phyloP scores from a whole-genome alignment of 2,888 invertebrate species.

The Ornithoptera alexandrae region DNA sequence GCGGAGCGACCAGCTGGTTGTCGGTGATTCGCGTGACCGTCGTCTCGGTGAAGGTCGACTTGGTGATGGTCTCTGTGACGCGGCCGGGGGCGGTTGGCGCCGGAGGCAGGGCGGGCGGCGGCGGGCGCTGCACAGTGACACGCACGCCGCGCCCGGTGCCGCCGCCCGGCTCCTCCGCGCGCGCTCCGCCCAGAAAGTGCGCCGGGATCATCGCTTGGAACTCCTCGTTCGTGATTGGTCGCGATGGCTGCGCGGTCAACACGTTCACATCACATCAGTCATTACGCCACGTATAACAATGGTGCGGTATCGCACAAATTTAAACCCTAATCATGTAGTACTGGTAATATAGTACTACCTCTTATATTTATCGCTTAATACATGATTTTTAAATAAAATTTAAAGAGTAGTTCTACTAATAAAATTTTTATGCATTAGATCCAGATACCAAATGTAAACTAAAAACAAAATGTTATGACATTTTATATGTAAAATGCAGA shows the following conservation, averaged over 20 bases:
- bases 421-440: constrained; percentile 1
- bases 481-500: too few relatives aligned
- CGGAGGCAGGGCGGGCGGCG: constrained; percentile 85
- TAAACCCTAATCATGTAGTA: too few relatives aligned
- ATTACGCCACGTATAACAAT: constrained; percentile 17
- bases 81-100: constrained; percentile 90
- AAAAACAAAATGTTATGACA: too few relatives aligned
- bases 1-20: constrained; percentile 91
- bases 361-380: too few relatives aligned
- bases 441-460: constrained; percentile 19
- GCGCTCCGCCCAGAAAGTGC: constrained; percentile 85
- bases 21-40: constrained; percentile 96
- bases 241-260: constrained; percentile 82
- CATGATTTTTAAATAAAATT: neutral
- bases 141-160: constrained; percentile 57
- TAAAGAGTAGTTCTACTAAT: neutral
- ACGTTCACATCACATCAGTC: constrained; percentile 73
- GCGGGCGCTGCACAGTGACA: constrained; percentile 94
- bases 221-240: constrained; percentile 95
- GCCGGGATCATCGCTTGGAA: constrained; percentile 97
- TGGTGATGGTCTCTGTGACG: constrained; percentile 96
- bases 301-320: neutral
- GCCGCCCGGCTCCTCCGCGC: constrained; percentile 51
- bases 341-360: too few relatives aligned
- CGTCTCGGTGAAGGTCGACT: constrained; percentile 97